phyloP scores from a whole-genome alignment of 2,797 vertebrate genomes.

The Ataeniobius toweri region DNA sequence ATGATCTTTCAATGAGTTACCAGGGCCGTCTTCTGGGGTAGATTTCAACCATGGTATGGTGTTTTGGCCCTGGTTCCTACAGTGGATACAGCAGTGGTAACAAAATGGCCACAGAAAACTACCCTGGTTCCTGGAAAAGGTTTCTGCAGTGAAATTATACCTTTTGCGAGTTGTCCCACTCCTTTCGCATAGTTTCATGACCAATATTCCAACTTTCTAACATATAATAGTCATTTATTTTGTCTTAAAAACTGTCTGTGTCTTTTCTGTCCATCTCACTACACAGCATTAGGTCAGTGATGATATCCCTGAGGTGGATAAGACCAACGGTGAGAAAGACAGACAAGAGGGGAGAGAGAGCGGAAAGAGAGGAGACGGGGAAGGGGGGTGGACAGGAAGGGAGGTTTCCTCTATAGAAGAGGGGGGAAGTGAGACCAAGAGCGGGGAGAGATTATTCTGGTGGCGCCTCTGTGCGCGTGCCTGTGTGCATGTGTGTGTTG shows the following conservation, averaged over 20 bases:
- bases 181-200: slow-evolving; percentile 23
- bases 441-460: slow-evolving; percentile 79
- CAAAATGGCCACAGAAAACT: neutral
- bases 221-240: slow-evolving; percentile 23
- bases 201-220: slow-evolving; percentile 34
- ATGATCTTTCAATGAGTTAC: neutral
- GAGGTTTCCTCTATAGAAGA: slow-evolving; percentile 78
- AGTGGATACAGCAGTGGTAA: neutral
- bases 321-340: slow-evolving; percentile 56
- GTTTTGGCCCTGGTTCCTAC: neutral
- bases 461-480: slow-evolving; percentile 76
- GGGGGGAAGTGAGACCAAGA: slow-evolving; percentile 69
- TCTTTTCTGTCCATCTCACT: slow-evolving; percentile 45
- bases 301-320: slow-evolving; percentile 70
- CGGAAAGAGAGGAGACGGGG: slow-evolving; percentile 79
- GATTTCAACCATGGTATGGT: neutral
- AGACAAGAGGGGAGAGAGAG: slow-evolving; percentile 52
- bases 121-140: neutral
- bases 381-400: slow-evolving; percentile 80
- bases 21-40: neutral
- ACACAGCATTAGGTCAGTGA: slow-evolving; percentile 71
- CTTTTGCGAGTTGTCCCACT: slow-evolving; percentile 39
- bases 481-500: slow-evolving; percentile 53
- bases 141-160: neutral
- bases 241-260: slow-evolving; percentile 36